Evolutionary conservation across 2,797 vertebrate species (phyloP), one percentile per base, ranked within the genome.

Genomic region (Pelobates cultripes): DNA sequence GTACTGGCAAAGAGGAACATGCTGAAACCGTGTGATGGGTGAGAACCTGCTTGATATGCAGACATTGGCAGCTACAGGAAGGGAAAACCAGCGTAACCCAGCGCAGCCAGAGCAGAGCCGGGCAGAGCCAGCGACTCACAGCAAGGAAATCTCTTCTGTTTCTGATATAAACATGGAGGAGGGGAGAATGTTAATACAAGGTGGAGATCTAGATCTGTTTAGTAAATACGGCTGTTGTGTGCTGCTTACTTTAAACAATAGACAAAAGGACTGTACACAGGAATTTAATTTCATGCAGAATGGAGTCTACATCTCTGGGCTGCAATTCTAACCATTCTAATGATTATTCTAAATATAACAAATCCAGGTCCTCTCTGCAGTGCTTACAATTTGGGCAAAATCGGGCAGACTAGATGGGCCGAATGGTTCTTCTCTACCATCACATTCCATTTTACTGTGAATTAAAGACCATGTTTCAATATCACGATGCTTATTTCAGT

Each of bases 161-260:
- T 4, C 55, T 13, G 12, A 10, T 73, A 63, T 51, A 80, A 72
- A 79, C 57, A 72, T 17, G 7, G 7, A 63, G 51, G 43, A 70
- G 67, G 67, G 15, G 53, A 70, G 47, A 63, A 43, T 45, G 10
- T 8, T 72, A 79, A 73, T 70, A 79, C 4, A 41, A 28, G 43
- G 42, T 3, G 8, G 14, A n/a, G 10, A 60, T n/a, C 15, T 14
- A 10, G 15, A 15, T 60, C 12, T 17, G 57, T 13, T 6, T n/a
- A 13, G 57, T 60, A 60, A 15, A 15, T 43, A 45, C 45, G 43
- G 5, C 14, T 15, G 69, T 70, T 70, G 45, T 6, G 4, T 10
- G 57, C 12, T n/a, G 15, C 57, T 51, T 5, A 6, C 47, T 2
- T 28, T 28, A 28, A 28, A 28, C 28, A 28, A 28, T 28, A 28